Evolutionary conservation across 2,888 invertebrate genomes (phyloP).

Genomic region (Hirtodrosophila alboralis): DNA sequence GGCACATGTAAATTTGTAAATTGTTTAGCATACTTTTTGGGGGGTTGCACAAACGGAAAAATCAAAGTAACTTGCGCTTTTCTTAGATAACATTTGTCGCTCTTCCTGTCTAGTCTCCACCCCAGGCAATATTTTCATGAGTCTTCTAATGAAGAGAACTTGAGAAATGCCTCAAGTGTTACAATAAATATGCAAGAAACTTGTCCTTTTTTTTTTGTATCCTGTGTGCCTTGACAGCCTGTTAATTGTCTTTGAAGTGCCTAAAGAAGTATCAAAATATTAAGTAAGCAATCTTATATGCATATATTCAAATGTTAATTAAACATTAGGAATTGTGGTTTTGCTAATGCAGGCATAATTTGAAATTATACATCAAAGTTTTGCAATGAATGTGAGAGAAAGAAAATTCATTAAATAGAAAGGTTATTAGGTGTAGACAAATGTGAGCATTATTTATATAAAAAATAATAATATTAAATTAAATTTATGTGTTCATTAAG

Average conservation of each 20-base stretch:
- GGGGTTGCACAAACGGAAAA: slow-evolving; percentile 27
- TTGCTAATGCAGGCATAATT: slow-evolving; percentile 14
- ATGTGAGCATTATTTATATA: too few species aligned
- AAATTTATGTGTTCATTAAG: too few species aligned
- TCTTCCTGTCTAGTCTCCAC: slow-evolving; percentile 17
- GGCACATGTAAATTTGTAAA: slow-evolving; percentile 53
- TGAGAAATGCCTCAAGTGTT: slow-evolving; percentile 24
- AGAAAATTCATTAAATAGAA: too few species aligned
- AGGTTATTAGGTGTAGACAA: too few species aligned
- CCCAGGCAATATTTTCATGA: slow-evolving; percentile 48
- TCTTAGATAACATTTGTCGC: slow-evolving; percentile 42
- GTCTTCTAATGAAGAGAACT: slow-evolving; percentile 47
- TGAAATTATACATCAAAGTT: slow-evolving; percentile 21
- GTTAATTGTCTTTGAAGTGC: slow-evolving; percentile 50
- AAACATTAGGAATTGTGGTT: not conserved
- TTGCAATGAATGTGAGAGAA: slow-evolving; percentile 1
- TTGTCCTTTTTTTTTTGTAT: slow-evolving; percentile 1
- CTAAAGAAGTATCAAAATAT: slow-evolving; percentile 32
- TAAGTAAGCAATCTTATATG: slow-evolving; percentile 18
- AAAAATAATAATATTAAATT: too few species aligned
- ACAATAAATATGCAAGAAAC: slow-evolving; percentile 19
- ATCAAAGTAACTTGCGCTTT: slow-evolving; percentile 61
- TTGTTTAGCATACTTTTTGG: slow-evolving; percentile 30
- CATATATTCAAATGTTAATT: slow-evolving; percentile 21
- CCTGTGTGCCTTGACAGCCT: slow-evolving; percentile 8